Evolutionary conservation across 35 echinoderm and acorn worm species (phyloP).

Genomic region (Chiridota heheva): DNA sequence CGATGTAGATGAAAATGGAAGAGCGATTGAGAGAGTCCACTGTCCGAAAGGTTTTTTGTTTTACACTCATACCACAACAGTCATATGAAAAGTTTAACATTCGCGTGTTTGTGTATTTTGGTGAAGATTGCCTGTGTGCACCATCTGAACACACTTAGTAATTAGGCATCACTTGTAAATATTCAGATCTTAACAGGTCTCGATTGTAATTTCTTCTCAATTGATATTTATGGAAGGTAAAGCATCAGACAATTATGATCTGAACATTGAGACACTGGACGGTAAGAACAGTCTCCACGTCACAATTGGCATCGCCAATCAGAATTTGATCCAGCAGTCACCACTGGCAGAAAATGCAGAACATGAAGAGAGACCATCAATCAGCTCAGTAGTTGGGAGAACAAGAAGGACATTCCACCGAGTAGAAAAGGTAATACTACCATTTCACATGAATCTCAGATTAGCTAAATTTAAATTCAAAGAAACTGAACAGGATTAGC

Average conservation of each 20-base stretch:
- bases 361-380: constrained; percentile 22
- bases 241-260: constrained; percentile 48
- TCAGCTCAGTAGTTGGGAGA: constrained; percentile 45
- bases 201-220: too few relatives aligned
- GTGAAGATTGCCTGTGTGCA: too few relatives aligned
- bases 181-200: too few relatives aligned
- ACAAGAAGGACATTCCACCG: constrained; percentile 34
- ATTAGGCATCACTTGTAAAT: too few relatives aligned
- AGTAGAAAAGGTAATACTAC: constrained; percentile 12
- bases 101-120: too few relatives aligned
- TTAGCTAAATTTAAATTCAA: constrained; percentile 31
- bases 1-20: too few relatives aligned
- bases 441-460: constrained; percentile 32
- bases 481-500: constrained; percentile 25
- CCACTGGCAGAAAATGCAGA: neutral
- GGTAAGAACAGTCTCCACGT: constrained; percentile 53
- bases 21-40: too few relatives aligned
- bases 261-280: constrained; percentile 53
- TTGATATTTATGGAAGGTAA: constrained; percentile 11
- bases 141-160: too few relatives aligned
- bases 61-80: too few relatives aligned
- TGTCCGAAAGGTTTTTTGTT: too few relatives aligned
- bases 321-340: constrained; percentile 22
- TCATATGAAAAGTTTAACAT: too few relatives aligned
- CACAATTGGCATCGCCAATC: constrained; percentile 49